Evolutionary conservation across 1,140 invertebrate species (phyloP).

Genomic region (Cepaea nemoralis): DNA sequence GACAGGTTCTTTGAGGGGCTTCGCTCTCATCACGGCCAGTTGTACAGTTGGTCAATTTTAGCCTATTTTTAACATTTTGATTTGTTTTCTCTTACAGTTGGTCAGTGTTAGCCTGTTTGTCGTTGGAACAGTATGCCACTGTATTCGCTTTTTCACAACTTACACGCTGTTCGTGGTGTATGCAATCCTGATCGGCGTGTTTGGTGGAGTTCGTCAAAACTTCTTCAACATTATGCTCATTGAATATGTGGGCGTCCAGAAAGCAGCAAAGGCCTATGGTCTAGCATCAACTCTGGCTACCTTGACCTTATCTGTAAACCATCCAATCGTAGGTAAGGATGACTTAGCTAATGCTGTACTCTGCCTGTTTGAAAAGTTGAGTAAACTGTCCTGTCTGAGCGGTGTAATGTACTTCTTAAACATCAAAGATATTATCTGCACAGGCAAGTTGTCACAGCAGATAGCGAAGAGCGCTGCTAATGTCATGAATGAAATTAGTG

Average conservation of each 20-base stretch:
- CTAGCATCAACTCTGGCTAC: not conserved
- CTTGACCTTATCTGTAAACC: not conserved
- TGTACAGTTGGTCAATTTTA: not conserved
- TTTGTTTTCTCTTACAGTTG: not conserved
- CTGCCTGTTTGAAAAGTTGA: too few species aligned
- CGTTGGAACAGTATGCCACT: not conserved
- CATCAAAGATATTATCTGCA: too few species aligned
- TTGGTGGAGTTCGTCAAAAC: constrained; percentile 42
- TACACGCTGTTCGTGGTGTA: constrained; percentile 33
- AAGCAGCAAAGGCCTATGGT: constrained; percentile 40
- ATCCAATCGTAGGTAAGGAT: not conserved
- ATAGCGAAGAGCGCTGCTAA: too few species aligned
- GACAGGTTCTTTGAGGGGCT: too few species aligned
- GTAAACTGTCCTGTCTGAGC: too few species aligned
- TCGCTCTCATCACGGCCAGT: too few species aligned
- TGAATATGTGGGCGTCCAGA: constrained; percentile 43
- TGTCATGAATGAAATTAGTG: too few species aligned
- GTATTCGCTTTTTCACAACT: constrained; percentile 26
- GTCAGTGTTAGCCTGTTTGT: constrained; percentile 14
- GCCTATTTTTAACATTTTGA: not conserved
- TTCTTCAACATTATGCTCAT: constrained; percentile 42
- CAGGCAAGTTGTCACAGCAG: too few species aligned
- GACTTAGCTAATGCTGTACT: too few species aligned
- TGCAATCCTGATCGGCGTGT: constrained; percentile 41
- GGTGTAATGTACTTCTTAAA: too few species aligned